Conservation (phyloP, 2,888 invertebrate genomes). For the Belgica antarctica region DNA sequence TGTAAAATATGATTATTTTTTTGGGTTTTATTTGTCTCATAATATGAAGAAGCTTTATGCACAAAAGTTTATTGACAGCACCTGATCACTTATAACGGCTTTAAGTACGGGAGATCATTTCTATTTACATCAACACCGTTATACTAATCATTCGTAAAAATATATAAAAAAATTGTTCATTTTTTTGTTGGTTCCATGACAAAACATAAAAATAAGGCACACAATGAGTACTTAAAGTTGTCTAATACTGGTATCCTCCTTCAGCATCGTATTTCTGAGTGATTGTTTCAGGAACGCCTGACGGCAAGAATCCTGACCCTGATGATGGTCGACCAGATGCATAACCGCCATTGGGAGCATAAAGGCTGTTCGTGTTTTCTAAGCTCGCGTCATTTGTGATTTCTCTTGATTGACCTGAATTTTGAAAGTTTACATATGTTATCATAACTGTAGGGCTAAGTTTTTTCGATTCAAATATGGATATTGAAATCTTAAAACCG, state of each 20-base stretch:
- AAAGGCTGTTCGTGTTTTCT: slow-evolving; percentile 31
- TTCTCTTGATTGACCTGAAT: not conserved
- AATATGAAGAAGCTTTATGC: slow-evolving; percentile 40
- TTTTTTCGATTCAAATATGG: not conserved
- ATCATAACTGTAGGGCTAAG: not conserved
- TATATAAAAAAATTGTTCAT: not conserved
- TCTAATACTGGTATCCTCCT: slow-evolving; percentile 34
- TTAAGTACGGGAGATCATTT: not conserved
- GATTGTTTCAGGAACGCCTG: slow-evolving; percentile 39
- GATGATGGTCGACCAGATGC: not conserved
- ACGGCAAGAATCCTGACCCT: not conserved
- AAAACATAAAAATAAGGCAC: slow-evolving; percentile 36
- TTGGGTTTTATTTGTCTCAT: slow-evolving; percentile 9
- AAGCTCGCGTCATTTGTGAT: not conserved
- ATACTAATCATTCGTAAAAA: not conserved
- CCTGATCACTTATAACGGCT: slow-evolving; percentile 13
- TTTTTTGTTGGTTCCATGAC: not conserved
- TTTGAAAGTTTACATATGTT: not conserved
- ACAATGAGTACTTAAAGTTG: not conserved
- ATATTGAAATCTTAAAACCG: not conserved
- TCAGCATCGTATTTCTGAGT: slow-evolving; percentile 23
- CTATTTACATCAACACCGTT: not conserved
- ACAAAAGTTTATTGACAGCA: not conserved
- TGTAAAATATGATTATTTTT: not conserved
- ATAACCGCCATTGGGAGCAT: slow-evolving; percentile 35